Conservation (phyloP, 2,888 invertebrate species). For the Scaptomyza cyrtandrae region DNA sequence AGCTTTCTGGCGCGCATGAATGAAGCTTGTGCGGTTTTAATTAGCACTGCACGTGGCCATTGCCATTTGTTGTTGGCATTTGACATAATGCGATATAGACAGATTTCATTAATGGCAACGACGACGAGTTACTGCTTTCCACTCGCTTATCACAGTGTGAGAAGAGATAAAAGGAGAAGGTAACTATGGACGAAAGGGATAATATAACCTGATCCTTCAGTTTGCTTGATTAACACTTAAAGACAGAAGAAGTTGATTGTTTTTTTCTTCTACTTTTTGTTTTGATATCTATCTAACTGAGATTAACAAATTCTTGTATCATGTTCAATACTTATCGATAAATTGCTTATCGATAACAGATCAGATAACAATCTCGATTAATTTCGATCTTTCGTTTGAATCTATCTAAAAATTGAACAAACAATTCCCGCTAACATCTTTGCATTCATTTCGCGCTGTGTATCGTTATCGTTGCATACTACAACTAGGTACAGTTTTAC, state of each 20-base stretch:
- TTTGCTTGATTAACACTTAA: too few species aligned
- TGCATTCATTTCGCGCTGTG: not conserved
- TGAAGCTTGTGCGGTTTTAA: constrained; percentile 40
- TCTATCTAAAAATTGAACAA: too few species aligned
- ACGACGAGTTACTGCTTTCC: constrained; percentile 3
- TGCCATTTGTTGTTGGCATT: constrained; percentile 36
- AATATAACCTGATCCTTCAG: too few species aligned
- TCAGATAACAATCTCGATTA: too few species aligned
- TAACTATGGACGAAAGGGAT: not conserved
- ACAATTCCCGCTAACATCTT: too few species aligned
- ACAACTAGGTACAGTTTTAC: not conserved
- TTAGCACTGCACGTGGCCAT: constrained; percentile 52
- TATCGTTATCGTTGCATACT: constrained; percentile 2
- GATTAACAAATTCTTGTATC: too few species aligned
- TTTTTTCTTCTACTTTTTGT: too few species aligned
- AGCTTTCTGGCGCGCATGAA: constrained; percentile 13
- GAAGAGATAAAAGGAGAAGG: not conserved
- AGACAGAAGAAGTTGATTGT: too few species aligned
- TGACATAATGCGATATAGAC: not conserved
- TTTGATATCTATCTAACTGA: too few species aligned
- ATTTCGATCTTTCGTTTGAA: too few species aligned
- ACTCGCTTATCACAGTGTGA: not conserved
- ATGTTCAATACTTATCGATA: too few species aligned
- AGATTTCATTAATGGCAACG: constrained; percentile 28
- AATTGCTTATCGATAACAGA: too few species aligned